Percentiles rank a stretch among this genome's conserved stretches.
These are phyloP conservation scores for Glandiceps talaboti DNA, from an alignment of 53 echinoderm and acorn worm genomes.

Conservation along the genomic window DNA sequence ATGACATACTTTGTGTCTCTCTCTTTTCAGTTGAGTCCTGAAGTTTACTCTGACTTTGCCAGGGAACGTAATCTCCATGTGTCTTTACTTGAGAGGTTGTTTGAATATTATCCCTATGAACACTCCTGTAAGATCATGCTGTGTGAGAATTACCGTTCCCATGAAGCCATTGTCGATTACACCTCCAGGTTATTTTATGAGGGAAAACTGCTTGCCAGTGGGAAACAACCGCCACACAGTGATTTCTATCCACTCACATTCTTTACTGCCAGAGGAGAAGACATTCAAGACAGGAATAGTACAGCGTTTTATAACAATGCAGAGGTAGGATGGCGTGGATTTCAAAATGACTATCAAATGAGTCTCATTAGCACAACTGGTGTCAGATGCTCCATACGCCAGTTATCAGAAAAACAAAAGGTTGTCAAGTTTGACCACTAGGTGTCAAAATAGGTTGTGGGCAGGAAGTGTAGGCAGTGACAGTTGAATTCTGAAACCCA, in stretches of 20 bases:
- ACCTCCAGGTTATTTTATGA: slow-evolving; percentile 91
- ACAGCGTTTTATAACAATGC: slow-evolving; percentile 90
- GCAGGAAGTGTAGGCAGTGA: no score
- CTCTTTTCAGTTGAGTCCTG: slow-evolving; percentile 88
- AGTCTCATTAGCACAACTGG: no score
- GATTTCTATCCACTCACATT: slow-evolving; percentile 74
- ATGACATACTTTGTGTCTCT: no score
- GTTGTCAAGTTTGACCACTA: no score
- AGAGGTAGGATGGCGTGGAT: slow-evolving; percentile 40
- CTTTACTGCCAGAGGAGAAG: slow-evolving; percentile 92
- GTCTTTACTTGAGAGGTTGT: slow-evolving; percentile 85
- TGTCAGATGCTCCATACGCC: no score
- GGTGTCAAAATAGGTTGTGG: no score
- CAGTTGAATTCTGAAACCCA: no score
- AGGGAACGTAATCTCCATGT: slow-evolving; percentile 81
- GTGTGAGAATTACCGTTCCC: slow-evolving; percentile 96
- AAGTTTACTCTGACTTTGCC: slow-evolving; percentile 84
- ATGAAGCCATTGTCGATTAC: slow-evolving; percentile 90
- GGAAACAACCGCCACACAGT: slow-evolving; percentile 67
- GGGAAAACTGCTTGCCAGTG: slow-evolving; percentile 60
- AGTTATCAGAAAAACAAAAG: no score
- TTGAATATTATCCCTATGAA: slow-evolving; percentile 73
- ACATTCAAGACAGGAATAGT: slow-evolving; percentile 96
- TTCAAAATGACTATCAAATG: no score
- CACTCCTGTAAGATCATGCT: slow-evolving; percentile 96